Evolutionary conservation across 2,797 vertebrate species (phyloP), one percentile per base, ranked within the genome.

Genomic region (Heliangelus exortis): DNA sequence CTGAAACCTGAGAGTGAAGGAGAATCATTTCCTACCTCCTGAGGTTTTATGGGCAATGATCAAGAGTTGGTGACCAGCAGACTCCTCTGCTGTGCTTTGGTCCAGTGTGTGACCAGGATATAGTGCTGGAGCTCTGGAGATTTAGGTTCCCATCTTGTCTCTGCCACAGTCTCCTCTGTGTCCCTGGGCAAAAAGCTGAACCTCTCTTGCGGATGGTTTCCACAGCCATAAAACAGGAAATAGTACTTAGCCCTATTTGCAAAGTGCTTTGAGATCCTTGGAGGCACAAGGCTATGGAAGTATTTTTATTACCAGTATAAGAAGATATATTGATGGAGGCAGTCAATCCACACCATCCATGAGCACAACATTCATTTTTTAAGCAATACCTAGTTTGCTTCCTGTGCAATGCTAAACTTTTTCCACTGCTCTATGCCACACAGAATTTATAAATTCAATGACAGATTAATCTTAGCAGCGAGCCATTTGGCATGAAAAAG

Each of bases 401-500:
- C 95, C 94, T 94, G 85, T 86, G 95, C 54, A 45, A 82, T 93
- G 95, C 90, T 94, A 93, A 96, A 95, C 92, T 94, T 96, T 95
- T 96, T 89, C 84, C 1, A 3, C 66, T 50, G 94, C 72, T 92
- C 81, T 93, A 77, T 91, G 85, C 95, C 91, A 96, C 90, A 77
- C 43, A 93, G 84, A 96, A 96, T 96, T 95, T 96, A 96, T 96
- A 96, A 96, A 96, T 96, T 91, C 94, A 96, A 61, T 90, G 95
- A 96, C 94, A 96, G 95, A 96, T 97, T 97, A 97, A 97, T 96
- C 93, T 92, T 90, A 95, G 80, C 90, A 77, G 93, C 0, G 25
- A 96, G 87, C 67, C 90, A 96, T 97, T 96, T 96, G 96, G 96
- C 95, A 96, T 95, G 95, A 95, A 95, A 93, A 96, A 95, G 83